A percentile compares a stretch with the other conserved stretches of the same genome.
Conservation (phyloP, 1,140 invertebrate genomes). For the Arion vulgaris region DNA sequence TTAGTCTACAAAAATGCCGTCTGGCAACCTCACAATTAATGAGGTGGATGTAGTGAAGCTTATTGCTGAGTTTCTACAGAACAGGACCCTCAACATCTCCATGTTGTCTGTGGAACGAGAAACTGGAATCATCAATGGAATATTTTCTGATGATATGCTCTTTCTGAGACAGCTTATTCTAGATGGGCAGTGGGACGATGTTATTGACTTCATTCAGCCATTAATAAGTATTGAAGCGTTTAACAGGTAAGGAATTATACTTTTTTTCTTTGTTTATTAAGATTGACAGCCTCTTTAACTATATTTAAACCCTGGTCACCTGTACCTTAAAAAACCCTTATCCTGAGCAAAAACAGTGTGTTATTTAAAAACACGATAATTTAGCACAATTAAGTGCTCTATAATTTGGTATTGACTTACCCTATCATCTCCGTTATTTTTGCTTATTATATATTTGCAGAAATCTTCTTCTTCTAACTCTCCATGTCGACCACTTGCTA, state of each 20-base stretch:
- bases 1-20: conserved; percentile 56
- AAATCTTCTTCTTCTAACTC: too few relatives aligned
- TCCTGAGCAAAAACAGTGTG: too few relatives aligned
- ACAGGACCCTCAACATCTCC: conserved; percentile 83
- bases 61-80: conserved; percentile 92
- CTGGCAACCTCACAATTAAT: conserved; percentile 68
- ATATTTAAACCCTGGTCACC: too few relatives aligned
- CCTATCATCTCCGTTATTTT: too few relatives aligned
- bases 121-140: conserved; percentile 94
- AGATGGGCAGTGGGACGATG: conserved; percentile 98
- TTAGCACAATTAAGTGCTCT: too few relatives aligned
- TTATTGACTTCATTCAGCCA: conserved; percentile 95
- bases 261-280: too few relatives aligned
- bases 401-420: too few relatives aligned
- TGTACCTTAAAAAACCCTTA: too few relatives aligned
- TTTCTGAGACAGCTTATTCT: conserved; percentile 93
- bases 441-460: too few relatives aligned
- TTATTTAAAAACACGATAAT: too few relatives aligned
- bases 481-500: too few relatives aligned
- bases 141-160: conserved; percentile 90
- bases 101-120: conserved; percentile 94
- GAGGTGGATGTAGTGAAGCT: conserved; percentile 94
- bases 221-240: conserved; percentile 80
- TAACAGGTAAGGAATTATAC: conserved; percentile 50
- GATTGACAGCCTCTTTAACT: too few relatives aligned